These are phyloP conservation scores for Epinephelus fuscoguttatus DNA, from an alignment of 2,113 vertebrate species.

Conservation along the genomic window DNA sequence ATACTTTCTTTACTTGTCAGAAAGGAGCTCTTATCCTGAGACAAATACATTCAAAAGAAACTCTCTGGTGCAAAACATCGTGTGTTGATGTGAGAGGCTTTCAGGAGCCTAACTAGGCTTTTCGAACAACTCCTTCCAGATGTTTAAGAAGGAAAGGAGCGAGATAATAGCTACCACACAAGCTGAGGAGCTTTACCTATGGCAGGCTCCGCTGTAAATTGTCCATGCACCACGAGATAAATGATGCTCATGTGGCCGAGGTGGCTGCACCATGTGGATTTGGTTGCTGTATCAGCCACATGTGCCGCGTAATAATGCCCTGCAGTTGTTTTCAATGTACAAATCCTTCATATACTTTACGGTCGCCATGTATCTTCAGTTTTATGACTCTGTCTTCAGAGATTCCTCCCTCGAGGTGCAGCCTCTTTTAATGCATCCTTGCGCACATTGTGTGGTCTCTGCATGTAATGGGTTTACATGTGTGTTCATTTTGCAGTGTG, in stretches of 20 bases:
- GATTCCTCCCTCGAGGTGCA: constrained; percentile 55
- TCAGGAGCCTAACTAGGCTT: constrained; percentile 14
- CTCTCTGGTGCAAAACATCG: constrained; percentile 37
- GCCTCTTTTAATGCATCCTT: constrained; percentile 26
- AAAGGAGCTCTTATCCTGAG: constrained; percentile 26
- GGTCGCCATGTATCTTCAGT: constrained; percentile 56
- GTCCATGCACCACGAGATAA: constrained; percentile 28
- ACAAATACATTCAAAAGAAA: constrained; percentile 55
- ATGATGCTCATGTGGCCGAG: constrained; percentile 28
- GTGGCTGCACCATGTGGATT: constrained; percentile 47
- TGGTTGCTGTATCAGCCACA: constrained; percentile 41
- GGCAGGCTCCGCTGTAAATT: constrained; percentile 22
- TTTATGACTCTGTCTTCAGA: constrained; percentile 57
- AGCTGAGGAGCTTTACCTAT: constrained; percentile 13
- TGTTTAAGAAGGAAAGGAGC: constrained; percentile 44
- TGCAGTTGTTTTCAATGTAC: constrained; percentile 52
- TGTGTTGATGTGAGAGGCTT: constrained; percentile 30
- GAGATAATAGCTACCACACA: constrained; percentile 20
- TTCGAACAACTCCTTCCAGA: constrained; percentile 35
- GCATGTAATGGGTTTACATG: constrained; percentile 11
- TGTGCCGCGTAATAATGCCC: constrained; percentile 30
- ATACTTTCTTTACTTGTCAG: constrained; percentile 47
- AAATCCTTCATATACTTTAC: constrained; percentile 36
- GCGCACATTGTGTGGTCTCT: constrained; percentile 35
- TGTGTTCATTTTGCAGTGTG: constrained; percentile 20